Evolutionary conservation across 2,113 vertebrate genomes (phyloP).

Genomic region (Lynx canadensis): DNA sequence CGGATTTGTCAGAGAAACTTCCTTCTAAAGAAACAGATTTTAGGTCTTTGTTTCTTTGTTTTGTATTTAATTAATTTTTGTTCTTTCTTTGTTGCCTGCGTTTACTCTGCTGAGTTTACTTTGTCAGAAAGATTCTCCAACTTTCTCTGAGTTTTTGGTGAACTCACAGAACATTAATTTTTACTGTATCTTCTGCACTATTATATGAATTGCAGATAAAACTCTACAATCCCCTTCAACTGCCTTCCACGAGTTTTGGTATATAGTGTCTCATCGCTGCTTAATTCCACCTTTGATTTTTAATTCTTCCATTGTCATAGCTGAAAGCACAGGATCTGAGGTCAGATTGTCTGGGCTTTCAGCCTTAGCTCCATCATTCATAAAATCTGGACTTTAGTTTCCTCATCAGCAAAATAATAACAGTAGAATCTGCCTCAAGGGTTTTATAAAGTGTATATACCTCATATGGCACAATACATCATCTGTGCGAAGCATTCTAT

Average conservation of each 20-base stretch:
- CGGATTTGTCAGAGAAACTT: background rate
- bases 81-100: background rate
- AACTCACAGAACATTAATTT: background rate
- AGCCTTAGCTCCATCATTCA: background rate
- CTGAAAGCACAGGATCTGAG: background rate
- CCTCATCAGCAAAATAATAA: background rate
- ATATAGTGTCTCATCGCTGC: background rate
- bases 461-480: too few species aligned
- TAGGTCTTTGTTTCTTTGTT: background rate
- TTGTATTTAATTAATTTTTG: background rate
- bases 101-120: background rate
- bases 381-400: background rate
- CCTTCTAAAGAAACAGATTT: background rate
- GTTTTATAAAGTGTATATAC: background rate
- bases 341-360: background rate
- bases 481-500: background rate
- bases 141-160: background rate
- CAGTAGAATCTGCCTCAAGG: background rate
- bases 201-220: background rate
- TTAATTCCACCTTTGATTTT: background rate
- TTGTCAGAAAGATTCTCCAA: background rate
- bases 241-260: background rate
- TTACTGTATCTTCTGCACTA: background rate
- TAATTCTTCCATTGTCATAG: background rate
- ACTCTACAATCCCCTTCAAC: background rate